phyloP scores from a whole-genome alignment of 2,797 vertebrate species.

The Echiichthys vipera region DNA sequence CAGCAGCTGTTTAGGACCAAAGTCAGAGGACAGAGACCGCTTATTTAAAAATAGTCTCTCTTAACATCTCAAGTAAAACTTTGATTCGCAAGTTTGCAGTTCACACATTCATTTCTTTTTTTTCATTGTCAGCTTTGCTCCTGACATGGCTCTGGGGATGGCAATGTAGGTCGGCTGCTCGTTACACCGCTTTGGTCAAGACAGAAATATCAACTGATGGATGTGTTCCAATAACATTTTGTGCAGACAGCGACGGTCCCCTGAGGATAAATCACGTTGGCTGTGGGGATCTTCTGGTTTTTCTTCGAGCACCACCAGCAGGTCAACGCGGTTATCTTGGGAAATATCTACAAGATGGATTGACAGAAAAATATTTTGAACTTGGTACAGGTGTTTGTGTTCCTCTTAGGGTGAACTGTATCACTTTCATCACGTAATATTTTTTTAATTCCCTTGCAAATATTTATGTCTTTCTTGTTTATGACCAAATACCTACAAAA shows the following conservation, averaged over 20 bases:
- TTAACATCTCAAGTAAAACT: background rate
- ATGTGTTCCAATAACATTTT: background rate
- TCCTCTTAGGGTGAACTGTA: background rate
- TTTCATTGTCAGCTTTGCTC: background rate
- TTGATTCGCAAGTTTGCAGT: background rate
- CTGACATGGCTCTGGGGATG: background rate
- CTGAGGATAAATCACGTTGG: background rate
- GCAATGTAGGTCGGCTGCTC: too few species aligned
- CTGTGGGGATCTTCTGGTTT: background rate
- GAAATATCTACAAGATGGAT: background rate
- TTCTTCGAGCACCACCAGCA: background rate
- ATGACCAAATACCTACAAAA: too few species aligned
- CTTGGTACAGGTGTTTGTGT: background rate
- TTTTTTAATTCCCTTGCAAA: too few species aligned
- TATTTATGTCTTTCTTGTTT: background rate
- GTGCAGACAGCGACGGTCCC: background rate
- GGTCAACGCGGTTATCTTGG: background rate
- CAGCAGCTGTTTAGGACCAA: constrained; percentile 36
- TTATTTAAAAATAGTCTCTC: too few species aligned
- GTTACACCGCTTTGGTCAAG: background rate
- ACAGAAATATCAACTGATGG: background rate
- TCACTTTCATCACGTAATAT: too few species aligned
- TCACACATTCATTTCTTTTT: too few species aligned
- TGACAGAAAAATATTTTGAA: background rate
- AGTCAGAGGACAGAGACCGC: background rate